Percentiles rank a stretch among this genome's conserved stretches.
Conservation (phyloP, 2,797 vertebrate genomes). For the Epinephelus awoara region DNA sequence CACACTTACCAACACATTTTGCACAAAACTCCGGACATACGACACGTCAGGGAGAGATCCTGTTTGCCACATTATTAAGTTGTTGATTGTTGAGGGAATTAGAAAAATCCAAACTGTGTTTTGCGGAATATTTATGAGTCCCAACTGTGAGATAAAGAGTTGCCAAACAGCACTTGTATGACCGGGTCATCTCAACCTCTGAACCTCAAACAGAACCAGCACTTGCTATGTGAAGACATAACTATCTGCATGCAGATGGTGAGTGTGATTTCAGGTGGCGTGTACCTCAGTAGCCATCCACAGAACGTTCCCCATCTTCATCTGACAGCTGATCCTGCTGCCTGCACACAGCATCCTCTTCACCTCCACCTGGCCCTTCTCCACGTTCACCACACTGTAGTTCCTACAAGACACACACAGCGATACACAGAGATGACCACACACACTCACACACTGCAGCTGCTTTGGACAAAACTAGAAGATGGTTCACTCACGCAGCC, state of each 20-base stretch:
- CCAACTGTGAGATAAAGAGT: no score
- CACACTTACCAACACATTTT: neutral
- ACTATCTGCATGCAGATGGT: neutral
- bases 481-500: neutral
- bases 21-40: no score
- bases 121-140: no score
- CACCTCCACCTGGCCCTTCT: slow-evolving; percentile 93
- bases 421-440: neutral
- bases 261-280: neutral
- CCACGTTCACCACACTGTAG: slow-evolving; percentile 95
- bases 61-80: no score
- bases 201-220: neutral
- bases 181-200: no score
- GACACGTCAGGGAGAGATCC: no score
- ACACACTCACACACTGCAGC: slow-evolving; percentile 9
- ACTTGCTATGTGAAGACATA: neutral
- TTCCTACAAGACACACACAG: slow-evolving; percentile 83
- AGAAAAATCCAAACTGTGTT: no score
- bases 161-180: no score
- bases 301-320: slow-evolving; percentile 91
- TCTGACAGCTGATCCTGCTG: slow-evolving; percentile 91
- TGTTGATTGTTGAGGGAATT: no score
- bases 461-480: neutral
- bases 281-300: slow-evolving; percentile 96
- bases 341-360: slow-evolving; percentile 92